phyloP scores from a whole-genome alignment of 2,888 invertebrate genomes.

The Leptinotarsa tumamoca region DNA sequence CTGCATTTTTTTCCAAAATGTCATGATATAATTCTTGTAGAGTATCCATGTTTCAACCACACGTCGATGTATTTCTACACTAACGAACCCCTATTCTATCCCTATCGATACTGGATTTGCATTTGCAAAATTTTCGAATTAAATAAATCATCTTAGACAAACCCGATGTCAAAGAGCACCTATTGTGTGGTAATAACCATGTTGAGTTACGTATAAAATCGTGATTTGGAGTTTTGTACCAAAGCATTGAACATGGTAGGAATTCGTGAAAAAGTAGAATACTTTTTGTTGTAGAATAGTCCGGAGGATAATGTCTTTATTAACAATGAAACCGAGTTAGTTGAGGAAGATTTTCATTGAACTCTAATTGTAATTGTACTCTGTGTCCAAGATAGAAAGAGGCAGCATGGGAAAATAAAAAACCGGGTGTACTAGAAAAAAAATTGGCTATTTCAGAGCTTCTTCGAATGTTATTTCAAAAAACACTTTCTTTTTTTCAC shows the following conservation, averaged over 20 bases:
- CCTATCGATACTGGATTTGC: conserved; percentile 21
- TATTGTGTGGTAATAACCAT: conserved; percentile 31
- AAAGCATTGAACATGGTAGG: background rate
- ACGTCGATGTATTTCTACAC: background rate
- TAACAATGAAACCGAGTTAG: too few relatives aligned
- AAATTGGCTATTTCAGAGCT: too few relatives aligned
- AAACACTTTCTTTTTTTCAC: too few relatives aligned
- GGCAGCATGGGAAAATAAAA: too few relatives aligned
- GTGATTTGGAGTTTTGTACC: conserved; percentile 5
- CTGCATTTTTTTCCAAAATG: background rate
- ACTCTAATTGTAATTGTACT: too few relatives aligned
- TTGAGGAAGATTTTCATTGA: too few relatives aligned
- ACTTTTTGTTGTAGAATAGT: background rate
- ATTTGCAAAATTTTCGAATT: background rate
- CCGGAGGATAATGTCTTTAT: background rate
- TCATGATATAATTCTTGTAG: background rate
- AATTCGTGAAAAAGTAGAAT: background rate
- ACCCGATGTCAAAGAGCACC: conserved; percentile 32
- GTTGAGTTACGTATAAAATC: conserved; percentile 8
- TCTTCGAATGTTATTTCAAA: too few relatives aligned
- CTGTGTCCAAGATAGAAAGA: too few relatives aligned
- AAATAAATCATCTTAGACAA: conserved; percentile 16
- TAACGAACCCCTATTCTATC: conserved; percentile 18
- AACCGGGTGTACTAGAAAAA: too few relatives aligned
- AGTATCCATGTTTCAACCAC: conserved; percentile 4